phyloP scores from a whole-genome alignment of 2,113 vertebrate species.

The Archilochus colubris region DNA sequence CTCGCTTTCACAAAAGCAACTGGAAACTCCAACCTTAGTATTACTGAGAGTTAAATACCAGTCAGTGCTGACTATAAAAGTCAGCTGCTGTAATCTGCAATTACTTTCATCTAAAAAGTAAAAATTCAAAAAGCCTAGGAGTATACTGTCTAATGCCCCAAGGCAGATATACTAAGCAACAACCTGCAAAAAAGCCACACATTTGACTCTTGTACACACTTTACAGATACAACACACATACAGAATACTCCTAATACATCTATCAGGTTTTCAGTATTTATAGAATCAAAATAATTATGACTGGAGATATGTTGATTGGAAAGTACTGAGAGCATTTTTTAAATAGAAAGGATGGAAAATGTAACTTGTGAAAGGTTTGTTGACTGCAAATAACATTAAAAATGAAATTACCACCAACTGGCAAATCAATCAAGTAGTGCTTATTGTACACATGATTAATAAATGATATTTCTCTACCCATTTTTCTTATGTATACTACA shows the following conservation, averaged over 20 bases:
- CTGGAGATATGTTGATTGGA: not conserved
- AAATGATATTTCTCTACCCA: not conserved
- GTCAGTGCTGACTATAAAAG: not conserved
- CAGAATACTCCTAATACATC: not conserved
- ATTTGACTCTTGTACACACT: not conserved
- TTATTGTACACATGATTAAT: not conserved
- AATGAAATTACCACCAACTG: not conserved
- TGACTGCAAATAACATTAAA: not conserved
- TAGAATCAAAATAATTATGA: not conserved
- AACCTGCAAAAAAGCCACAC: not conserved
- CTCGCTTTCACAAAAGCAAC: not conserved
- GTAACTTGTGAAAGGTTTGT: not conserved
- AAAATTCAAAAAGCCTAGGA: not conserved
- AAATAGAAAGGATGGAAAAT: not conserved
- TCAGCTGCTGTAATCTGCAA: not conserved
- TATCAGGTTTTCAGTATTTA: not conserved
- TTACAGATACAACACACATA: not conserved
- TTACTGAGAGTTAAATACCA: not conserved
- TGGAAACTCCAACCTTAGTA: not conserved
- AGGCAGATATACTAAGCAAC: not conserved
- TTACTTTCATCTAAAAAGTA: not conserved
- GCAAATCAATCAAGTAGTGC: not conserved
- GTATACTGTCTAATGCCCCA: not conserved
- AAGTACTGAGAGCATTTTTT: not conserved
- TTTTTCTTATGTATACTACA: not conserved